Evolutionary conservation across 1,140 invertebrate genomes (phyloP), one percentile per base, ranked within the genome.

Genomic region (Nasonia longicornis): DNA sequence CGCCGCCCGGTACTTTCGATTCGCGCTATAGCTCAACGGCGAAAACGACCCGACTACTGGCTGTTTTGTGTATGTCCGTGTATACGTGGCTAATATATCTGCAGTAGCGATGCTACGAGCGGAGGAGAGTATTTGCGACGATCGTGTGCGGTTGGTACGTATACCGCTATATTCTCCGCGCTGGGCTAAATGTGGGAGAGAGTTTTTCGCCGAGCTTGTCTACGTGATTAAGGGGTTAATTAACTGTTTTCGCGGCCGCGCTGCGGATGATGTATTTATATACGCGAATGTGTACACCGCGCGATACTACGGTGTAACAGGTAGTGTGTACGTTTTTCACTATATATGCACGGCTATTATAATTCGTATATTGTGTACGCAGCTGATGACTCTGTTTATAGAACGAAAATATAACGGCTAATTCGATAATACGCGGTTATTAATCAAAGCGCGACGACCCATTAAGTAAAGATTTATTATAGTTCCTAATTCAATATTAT

Each of bases 1-100:
- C 29, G n/a, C 72, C 3, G 20, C 71, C 70, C 0, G 69, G 14
- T 45, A 48, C 71, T 26, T 73, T 73, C 42, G 71, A 45, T 73
- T 63, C 70, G 8, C 31, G 14, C 70, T 38, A 10, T 26, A 71
- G 35, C 71, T n/a, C 22, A 52, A 11, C 72, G 70, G 16, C 20
- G 70, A 29, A 72, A 26, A 31, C 26, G 11, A 67, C 66, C 22
- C 20, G 10, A 11, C 20, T 42, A 72, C 20, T 71, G 38, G 38
- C 8, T 72, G 2, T 71, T 3, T 0, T 38, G 31, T 38, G 69
- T 71, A 16, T 26, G 14, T 42, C 2, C 22, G 64, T 66, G 12
- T 11, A 10, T 29, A 26, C 22, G n/a, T 29, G 66, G 66, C 66
- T 67, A 67, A 26, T 58, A 58, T 58, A 58, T 58, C 29, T 67